Evolutionary conservation across 2,113 vertebrate species (phyloP), one percentile per base, ranked within the genome.

Genomic region (Hippoglossus stenolepis): DNA sequence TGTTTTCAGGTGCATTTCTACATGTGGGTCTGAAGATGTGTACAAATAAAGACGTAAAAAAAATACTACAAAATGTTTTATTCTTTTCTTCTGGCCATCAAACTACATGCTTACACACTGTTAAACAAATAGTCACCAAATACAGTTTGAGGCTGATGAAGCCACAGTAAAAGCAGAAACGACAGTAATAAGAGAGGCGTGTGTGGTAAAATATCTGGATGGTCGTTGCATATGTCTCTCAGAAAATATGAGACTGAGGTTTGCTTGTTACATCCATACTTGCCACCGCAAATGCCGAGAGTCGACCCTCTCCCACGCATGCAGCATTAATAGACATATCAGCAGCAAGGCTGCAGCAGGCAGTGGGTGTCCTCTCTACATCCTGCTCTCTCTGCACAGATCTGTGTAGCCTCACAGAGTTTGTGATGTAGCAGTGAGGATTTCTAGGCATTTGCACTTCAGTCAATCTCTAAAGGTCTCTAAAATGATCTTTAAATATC

Each of bases 251-350:
- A 87, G 73, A 83, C 54, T 40, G 65, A 84, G 77, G 76, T 73
- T 85, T 64, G 81, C 86, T 86, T 77, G 81, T 84, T 86, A 82
- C 24, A 54, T 87, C 79, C 84, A 83, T 57, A 69, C 67, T 86
- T 77, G 83, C 86, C 84, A 88, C 75, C 14, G 40, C 28, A 18
- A 93, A 83, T 83, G 88, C 72, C 5, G 70, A 84, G 81, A 80
- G 90, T 86, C 83, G 70, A 91, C 86, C 91, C 86, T 91, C 91
- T 91, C 92, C 91, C 92, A 92, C 90, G 85, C 92, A 90, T 86
- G 83, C 89, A 88, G 90, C 91, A 91, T 86, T 90, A 89, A 91
- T 92, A 90, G 92, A 91, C 82, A 91, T 80, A 86, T 77, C 80
- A 73, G 80, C 91, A 90, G 87, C 75, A 73, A 71, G 38, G 85